Conservation (phyloP, 2,888 invertebrate species). For the Leptinotarsa haldemani region DNA sequence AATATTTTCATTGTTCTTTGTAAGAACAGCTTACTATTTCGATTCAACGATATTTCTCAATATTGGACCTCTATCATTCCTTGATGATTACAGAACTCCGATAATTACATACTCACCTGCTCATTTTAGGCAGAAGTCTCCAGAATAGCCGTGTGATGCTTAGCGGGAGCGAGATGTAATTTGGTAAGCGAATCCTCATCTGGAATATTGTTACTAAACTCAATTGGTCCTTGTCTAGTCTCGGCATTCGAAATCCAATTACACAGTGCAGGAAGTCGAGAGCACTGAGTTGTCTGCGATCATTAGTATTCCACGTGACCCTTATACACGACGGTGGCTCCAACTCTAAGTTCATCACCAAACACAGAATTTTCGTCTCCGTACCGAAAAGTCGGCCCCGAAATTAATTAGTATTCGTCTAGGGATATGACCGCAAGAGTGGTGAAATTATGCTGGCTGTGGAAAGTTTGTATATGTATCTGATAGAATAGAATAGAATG, state of each 20-base stretch:
- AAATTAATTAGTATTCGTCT: conserved; percentile 12
- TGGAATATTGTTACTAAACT: too few relatives aligned
- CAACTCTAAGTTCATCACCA: not conserved
- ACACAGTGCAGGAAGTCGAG: not conserved
- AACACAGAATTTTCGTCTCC: not conserved
- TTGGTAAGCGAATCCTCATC: too few relatives aligned
- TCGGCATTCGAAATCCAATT: not conserved
- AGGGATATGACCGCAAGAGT: not conserved
- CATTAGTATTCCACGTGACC: conserved; percentile 5
- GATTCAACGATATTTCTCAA: too few relatives aligned
- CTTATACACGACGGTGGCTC: not conserved
- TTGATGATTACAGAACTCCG: too few relatives aligned
- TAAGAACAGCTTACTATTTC: too few relatives aligned
- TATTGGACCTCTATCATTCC: too few relatives aligned
- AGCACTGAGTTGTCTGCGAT: not conserved
- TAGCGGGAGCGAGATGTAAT: too few relatives aligned
- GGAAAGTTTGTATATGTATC: not conserved
- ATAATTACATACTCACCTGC: too few relatives aligned
- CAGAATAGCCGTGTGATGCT: too few relatives aligned
- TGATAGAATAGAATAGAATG: too few relatives aligned
- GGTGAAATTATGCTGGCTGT: not conserved
- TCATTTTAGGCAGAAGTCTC: too few relatives aligned
- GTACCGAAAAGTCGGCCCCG: not conserved
- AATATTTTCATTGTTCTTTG: too few relatives aligned
- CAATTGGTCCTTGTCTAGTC: not conserved